A percentile compares a stretch with the other conserved stretches of the same genome.
Evolutionary conservation across 1,140 invertebrate species (phyloP).

Genomic region (Adelges cooleyi): DNA sequence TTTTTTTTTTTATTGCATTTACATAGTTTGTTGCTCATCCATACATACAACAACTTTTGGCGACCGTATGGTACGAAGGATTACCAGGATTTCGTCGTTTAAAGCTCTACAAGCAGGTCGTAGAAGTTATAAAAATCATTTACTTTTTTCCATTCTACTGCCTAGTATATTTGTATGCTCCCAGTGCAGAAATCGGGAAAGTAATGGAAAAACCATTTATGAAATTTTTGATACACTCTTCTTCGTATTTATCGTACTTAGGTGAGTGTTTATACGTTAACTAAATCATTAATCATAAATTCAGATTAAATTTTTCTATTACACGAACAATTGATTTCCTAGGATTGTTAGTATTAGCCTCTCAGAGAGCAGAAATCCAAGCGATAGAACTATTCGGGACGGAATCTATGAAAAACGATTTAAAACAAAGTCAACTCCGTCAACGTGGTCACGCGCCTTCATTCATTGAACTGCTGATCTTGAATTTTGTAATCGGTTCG

Average conservation of each 20-base stretch:
- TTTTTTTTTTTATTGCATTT: no score
- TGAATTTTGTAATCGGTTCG: constrained; percentile 63
- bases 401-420: constrained; percentile 47
- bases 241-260: constrained; percentile 83
- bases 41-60: constrained; percentile 81
- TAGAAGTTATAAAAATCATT: constrained; percentile 61
- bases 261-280: constrained; percentile 45
- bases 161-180: constrained; percentile 64
- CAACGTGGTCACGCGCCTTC: constrained; percentile 70
- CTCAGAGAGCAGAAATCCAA: constrained; percentile 67
- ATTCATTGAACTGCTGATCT: constrained; percentile 61
- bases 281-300: not conserved
- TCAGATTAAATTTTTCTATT: not conserved
- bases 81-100: constrained; percentile 69
- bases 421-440: constrained; percentile 48
- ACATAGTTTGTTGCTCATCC: constrained; percentile 92
- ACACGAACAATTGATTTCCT: constrained; percentile 32
- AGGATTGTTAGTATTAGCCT: constrained; percentile 77
- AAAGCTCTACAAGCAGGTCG: constrained; percentile 44
- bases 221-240: constrained; percentile 86
- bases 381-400: constrained; percentile 59
- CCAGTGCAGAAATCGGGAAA: constrained; percentile 59
- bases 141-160: constrained; percentile 77
- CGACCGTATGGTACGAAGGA: constrained; percentile 84
- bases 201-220: constrained; percentile 82